phyloP scores from a whole-genome alignment of 2,888 invertebrate genomes.

The Gandaritis pyraliata region DNA sequence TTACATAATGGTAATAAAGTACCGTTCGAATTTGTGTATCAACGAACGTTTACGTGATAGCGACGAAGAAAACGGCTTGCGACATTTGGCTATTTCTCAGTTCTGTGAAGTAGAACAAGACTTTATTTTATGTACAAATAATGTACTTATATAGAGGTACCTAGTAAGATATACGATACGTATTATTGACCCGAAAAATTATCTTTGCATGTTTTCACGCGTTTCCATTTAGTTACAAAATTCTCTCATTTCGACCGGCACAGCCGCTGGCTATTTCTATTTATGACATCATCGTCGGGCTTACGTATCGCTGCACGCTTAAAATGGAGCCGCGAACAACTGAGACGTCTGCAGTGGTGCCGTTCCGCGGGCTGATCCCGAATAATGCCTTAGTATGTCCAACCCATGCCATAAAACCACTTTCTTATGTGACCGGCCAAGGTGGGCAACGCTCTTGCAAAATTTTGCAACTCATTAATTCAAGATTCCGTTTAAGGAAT shows the following conservation, averaged over 20 bases:
- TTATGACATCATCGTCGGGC: constrained; percentile 85
- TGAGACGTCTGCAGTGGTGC: constrained; percentile 81
- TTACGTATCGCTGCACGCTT: constrained; percentile 85
- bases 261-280: constrained; percentile 83
- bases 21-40: constrained; percentile 21
- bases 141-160: not conserved
- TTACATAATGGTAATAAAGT: constrained; percentile 20
- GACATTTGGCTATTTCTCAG: constrained; percentile 17
- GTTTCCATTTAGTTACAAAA: constrained; percentile 71
- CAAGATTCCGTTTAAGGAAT: constrained; percentile 80
- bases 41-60: constrained; percentile 14
- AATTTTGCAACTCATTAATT: constrained; percentile 75
- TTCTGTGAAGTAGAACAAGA: too few species aligned
- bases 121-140: too few species aligned
- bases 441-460: constrained; percentile 70
- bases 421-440: constrained; percentile 69
- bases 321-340: constrained; percentile 78
- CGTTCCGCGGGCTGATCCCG: constrained; percentile 81
- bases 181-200: too few species aligned
- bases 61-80: not conserved
- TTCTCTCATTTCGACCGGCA: constrained; percentile 65
- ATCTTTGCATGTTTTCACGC: constrained; percentile 62
- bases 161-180: too few species aligned
- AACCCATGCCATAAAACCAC: constrained; percentile 46
- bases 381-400: constrained; percentile 76